Percentiles rank a stretch among this genome's conserved stretches.
These are phyloP conservation scores for Hydrochoerus hydrochaeris DNA, from an alignment of 2,113 vertebrate genomes.

Conservation along the genomic window DNA sequence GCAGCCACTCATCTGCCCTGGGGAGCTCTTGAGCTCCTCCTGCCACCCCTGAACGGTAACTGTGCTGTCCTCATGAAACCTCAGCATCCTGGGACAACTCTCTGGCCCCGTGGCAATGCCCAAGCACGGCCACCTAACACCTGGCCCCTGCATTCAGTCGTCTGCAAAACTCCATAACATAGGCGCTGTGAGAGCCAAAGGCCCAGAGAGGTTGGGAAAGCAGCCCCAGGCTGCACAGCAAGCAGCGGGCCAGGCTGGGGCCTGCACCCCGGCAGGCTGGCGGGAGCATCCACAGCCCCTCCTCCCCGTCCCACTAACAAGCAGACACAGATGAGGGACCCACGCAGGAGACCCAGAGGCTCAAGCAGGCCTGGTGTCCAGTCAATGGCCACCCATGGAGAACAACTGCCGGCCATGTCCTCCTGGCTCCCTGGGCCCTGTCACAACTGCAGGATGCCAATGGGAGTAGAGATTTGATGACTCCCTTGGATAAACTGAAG, in stretches of 20 bases:
- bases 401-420: accelerated
- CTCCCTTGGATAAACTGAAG: background rate
- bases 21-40: background rate
- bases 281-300: background rate
- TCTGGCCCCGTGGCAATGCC: background rate
- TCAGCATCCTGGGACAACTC: accelerated
- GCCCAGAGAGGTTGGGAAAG: background rate
- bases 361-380: accelerated
- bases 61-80: background rate
- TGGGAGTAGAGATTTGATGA: accelerated
- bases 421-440: accelerated
- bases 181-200: background rate
- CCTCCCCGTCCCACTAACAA: background rate
- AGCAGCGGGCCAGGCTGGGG: too few relatives aligned
- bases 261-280: background rate
- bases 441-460: accelerated
- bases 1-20: accelerated
- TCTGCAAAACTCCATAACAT: background rate
- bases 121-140: accelerated
- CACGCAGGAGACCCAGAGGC: background rate
- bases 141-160: too few relatives aligned
- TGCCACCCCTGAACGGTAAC: background rate
- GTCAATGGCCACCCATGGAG: accelerated
- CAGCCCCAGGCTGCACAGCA: background rate
- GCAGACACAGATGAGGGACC: background rate